phyloP scores from a whole-genome alignment of 2,113 vertebrate species.

The Plectropomus leopardus region DNA sequence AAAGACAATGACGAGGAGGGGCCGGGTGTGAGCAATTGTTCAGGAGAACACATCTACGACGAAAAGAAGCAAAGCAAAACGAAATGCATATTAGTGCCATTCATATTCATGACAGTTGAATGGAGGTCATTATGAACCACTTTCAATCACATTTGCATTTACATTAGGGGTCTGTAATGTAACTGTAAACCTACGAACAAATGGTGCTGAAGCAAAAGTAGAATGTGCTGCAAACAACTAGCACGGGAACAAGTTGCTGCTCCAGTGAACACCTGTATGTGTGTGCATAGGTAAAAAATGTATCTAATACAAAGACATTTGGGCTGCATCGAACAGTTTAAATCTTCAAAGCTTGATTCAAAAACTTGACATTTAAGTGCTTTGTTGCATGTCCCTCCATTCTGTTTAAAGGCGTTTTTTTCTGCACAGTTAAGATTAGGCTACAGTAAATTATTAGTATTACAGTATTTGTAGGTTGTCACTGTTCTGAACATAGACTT shows the following conservation, averaged over 20 bases:
- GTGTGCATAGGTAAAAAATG: not conserved
- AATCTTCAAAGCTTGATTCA: too few species aligned
- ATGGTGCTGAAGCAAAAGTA: conserved; percentile 22
- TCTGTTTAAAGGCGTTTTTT: too few species aligned
- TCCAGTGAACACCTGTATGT: not conserved
- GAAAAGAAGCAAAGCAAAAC: conserved; percentile 67
- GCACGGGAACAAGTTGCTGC: not conserved
- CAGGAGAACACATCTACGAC: conserved; percentile 22
- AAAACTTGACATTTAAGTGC: too few species aligned
- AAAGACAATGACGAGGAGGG: conserved; percentile 72
- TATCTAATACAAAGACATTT: too few species aligned
- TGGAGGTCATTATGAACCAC: conserved; percentile 63
- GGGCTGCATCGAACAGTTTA: not conserved
- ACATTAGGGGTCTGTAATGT: conserved; percentile 66
- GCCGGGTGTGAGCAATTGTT: conserved; percentile 60
- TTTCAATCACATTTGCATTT: conserved; percentile 79
- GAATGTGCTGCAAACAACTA: conserved; percentile 15
- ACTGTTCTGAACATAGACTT: too few species aligned
- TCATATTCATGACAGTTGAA: conserved; percentile 75
- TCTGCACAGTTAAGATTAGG: too few species aligned
- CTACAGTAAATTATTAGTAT: too few species aligned
- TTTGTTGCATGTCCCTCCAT: too few species aligned
- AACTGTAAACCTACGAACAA: conserved; percentile 33
- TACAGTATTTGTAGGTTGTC: too few species aligned
- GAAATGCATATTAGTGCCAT: conserved; percentile 74